These are phyloP conservation scores for Thunnus maccoyii DNA, from an alignment of 2,113 vertebrate genomes.

Conservation along the genomic window DNA sequence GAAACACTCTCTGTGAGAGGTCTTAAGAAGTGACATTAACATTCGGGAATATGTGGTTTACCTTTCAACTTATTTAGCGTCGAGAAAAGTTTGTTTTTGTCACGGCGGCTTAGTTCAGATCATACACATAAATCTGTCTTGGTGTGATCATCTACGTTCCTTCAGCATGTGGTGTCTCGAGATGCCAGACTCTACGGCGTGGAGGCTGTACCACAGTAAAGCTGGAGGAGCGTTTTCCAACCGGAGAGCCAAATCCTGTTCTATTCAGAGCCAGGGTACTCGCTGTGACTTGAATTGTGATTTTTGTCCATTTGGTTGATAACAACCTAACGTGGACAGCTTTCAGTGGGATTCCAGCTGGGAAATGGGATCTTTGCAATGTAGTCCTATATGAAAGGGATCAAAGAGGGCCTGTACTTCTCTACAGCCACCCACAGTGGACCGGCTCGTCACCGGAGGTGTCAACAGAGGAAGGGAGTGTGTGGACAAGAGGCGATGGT, in stretches of 20 bases:
- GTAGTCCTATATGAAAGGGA: slow-evolving; percentile 19
- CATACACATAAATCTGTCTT: slow-evolving; percentile 24
- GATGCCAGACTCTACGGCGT: slow-evolving; percentile 43
- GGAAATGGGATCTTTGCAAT: slow-evolving; percentile 19
- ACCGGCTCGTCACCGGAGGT: slow-evolving; percentile 55
- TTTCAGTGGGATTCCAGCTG: slow-evolving; percentile 27
- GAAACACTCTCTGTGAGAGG: slow-evolving; percentile 14
- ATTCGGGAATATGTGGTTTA: slow-evolving; percentile 3
- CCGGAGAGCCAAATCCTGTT: slow-evolving; percentile 16
- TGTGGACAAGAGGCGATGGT: slow-evolving; percentile 46
- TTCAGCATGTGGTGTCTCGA: slow-evolving; percentile 44
- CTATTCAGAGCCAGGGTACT: slow-evolving; percentile 14
- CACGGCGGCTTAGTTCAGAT: slow-evolving; percentile 1
- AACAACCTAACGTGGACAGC: slow-evolving; percentile 8
- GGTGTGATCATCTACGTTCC: slow-evolving; percentile 38
- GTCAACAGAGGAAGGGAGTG: slow-evolving; percentile 63
- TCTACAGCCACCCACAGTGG: slow-evolving; percentile 62
- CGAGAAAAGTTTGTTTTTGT: slow-evolving; percentile 17
- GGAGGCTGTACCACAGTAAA: slow-evolving; percentile 37
- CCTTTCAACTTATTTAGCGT: not conserved
- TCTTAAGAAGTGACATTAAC: slow-evolving; percentile 17
- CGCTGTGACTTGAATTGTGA: slow-evolving; percentile 32
- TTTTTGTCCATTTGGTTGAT: slow-evolving; percentile 44
- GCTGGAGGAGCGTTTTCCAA: slow-evolving; percentile 24
- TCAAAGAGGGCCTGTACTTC: slow-evolving; percentile 35